Evolutionary conservation across 64 coral and sea anemone species (phyloP), one percentile per base, ranked within the genome.

Genomic region (Montipora sp.): DNA sequence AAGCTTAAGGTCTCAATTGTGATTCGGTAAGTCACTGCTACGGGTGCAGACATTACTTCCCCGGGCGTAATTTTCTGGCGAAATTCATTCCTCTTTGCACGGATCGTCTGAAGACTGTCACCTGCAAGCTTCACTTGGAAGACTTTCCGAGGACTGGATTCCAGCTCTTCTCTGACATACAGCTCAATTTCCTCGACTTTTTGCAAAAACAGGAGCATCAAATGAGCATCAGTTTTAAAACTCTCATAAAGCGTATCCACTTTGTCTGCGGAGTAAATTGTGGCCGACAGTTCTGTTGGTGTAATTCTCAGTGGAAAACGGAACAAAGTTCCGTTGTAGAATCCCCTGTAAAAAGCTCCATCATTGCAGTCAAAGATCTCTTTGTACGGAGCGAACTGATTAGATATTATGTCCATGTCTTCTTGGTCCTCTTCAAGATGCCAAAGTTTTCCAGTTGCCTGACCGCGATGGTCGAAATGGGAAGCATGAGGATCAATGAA

Each of bases 341-440:
- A 76, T 70, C 91, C 94, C 75, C 36, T 48, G 15, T 19, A 73
- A 20, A 94, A 98, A 22, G 68, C 61, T 24, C 90, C 95, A 24
- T 94, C 53, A 2, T 59, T 79, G 11, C 96, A 98, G 68, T 84
- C 69, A 48, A 95, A 93, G 27, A 98, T 83, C 0, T 77, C 87
- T 45, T 98, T 93, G 61, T 96, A 98, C 12, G 96, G 96, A 47
- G 59, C 68, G 49, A 98, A 98, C 73, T 98, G 94, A 50, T 94
- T 90, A 2, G 88, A 51, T 61, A 89, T 84, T 47, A 14, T 51
- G 18, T 83, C 67, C 73, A 98, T 85, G 2, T 16, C 18, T 14
- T 46, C 65, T 9, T 19, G 21, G n/a, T 72, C 77, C 24, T 81
- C 22, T 48, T 72, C 4, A 24, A 90, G 10, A 8, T 47, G 89